phyloP scores from a whole-genome alignment of 1,140 invertebrate genomes.

The Drosophila kohkoa region DNA sequence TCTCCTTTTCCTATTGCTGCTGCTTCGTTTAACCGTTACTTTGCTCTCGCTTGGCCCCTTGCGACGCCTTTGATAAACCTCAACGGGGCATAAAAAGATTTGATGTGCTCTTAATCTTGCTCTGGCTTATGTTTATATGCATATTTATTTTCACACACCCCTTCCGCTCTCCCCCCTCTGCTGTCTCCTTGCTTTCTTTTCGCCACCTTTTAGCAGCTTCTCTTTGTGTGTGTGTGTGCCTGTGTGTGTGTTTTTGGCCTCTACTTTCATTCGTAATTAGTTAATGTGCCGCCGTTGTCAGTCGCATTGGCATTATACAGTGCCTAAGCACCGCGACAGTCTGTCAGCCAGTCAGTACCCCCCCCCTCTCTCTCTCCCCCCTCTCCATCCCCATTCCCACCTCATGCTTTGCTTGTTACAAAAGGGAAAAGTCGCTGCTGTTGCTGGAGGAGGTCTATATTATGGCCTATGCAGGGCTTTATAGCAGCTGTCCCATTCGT shows the following conservation, averaged over 20 bases:
- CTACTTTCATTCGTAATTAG: slow-evolving; percentile 64
- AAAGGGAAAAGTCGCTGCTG: slow-evolving; percentile 21
- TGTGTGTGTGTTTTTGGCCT: not conserved
- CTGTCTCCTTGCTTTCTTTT: not conserved
- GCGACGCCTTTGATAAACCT: slow-evolving; percentile 12
- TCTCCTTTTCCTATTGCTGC: not conserved
- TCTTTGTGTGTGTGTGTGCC: not conserved
- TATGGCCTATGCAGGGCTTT: slow-evolving; percentile 18
- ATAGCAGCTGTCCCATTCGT: slow-evolving; percentile 31
- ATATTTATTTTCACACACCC: slow-evolving; percentile 40
- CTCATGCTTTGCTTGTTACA: slow-evolving; percentile 5
- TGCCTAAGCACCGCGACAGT: slow-evolving; percentile 33
- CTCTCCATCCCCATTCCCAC: no score
- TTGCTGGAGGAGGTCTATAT: slow-evolving; percentile 9
- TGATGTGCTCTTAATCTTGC: slow-evolving; percentile 41
- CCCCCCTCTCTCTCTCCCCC: not conserved
- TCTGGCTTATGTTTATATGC: slow-evolving; percentile 46
- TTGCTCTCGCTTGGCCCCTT: not conserved
- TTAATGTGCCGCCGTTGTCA: slow-evolving; percentile 66
- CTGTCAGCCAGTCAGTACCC: not conserved
- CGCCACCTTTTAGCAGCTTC: not conserved
- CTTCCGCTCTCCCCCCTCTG: no score
- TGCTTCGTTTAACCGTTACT: not conserved
- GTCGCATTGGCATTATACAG: slow-evolving; percentile 49
- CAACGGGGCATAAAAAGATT: slow-evolving; percentile 27